phyloP scores from a whole-genome alignment of 2,113 vertebrate species.

The Zootoca vivipara region DNA sequence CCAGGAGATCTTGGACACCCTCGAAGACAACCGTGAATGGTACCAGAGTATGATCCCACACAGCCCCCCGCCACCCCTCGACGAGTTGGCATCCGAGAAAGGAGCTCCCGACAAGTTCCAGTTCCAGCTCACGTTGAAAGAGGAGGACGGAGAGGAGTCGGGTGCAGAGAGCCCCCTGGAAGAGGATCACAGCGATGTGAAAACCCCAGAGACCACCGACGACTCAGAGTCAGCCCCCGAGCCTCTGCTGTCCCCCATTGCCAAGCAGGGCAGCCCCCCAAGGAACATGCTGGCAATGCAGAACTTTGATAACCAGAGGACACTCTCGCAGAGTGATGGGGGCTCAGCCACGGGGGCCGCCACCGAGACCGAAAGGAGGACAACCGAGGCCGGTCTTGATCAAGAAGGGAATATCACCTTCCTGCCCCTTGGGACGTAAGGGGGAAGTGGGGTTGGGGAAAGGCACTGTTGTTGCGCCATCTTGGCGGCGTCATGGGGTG shows the following conservation, averaged over 20 bases:
- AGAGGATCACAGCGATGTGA: slow-evolving; percentile 74
- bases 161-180: slow-evolving; percentile 79
- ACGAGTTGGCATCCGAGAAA: slow-evolving; percentile 29
- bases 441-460: accelerated
- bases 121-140: slow-evolving; percentile 85
- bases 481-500: not conserved
- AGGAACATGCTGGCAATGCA: slow-evolving; percentile 19
- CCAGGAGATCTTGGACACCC: slow-evolving; percentile 89
- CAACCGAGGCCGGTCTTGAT: slow-evolving; percentile 40
- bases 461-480: accelerated
- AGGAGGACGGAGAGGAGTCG: slow-evolving; percentile 81
- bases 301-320: slow-evolving; percentile 29
- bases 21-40: slow-evolving; percentile 95
- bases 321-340: accelerated
- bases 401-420: slow-evolving; percentile 55
- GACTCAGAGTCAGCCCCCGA: slow-evolving; percentile 33
- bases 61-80: slow-evolving; percentile 78
- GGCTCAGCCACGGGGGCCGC: accelerated
- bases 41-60: slow-evolving; percentile 92
- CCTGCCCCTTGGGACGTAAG: slow-evolving; percentile 62
- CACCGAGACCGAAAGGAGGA: accelerated
- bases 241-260: not conserved
- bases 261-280: not conserved
- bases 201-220: slow-evolving; percentile 53
- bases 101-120: slow-evolving; percentile 81